phyloP scores from a whole-genome alignment of 2,888 invertebrate species.

The Ernsta delagoae region DNA sequence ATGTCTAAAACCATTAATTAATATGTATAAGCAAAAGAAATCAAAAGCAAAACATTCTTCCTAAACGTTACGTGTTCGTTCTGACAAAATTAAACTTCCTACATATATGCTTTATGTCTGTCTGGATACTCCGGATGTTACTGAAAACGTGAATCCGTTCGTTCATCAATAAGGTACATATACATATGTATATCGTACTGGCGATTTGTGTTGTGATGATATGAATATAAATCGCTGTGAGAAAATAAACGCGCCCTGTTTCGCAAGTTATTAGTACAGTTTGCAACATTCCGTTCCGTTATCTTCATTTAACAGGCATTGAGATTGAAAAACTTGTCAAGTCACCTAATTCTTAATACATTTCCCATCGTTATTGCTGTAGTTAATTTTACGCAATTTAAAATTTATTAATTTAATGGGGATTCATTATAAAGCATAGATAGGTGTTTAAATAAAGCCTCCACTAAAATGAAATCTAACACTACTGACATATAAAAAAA shows the following conservation, averaged over 20 bases:
- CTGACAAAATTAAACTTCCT: neutral
- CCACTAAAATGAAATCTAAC: no score
- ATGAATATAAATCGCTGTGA: neutral
- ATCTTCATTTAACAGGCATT: no score
- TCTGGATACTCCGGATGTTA: slow-evolving; percentile 24
- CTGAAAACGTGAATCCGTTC: neutral
- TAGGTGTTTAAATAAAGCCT: no score
- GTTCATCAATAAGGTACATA: slow-evolving; percentile 3
- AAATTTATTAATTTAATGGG: no score
- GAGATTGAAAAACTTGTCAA: no score
- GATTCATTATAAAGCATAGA: no score
- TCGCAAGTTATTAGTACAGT: no score
- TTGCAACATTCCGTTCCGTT: slow-evolving; percentile 1
- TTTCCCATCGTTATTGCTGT: neutral
- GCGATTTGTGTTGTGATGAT: slow-evolving; percentile 10
- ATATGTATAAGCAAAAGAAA: no score
- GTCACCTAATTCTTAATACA: no score
- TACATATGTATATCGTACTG: neutral
- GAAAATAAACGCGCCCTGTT: neutral
- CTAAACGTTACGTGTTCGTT: neutral
- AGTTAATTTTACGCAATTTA: neutral
- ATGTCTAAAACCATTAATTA: no score
- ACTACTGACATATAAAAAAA: no score
- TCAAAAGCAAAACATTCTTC: no score
- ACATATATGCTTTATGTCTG: slow-evolving; percentile 1